Conservation (phyloP, 2,113 vertebrate genomes). For the Sorex fumeus region DNA sequence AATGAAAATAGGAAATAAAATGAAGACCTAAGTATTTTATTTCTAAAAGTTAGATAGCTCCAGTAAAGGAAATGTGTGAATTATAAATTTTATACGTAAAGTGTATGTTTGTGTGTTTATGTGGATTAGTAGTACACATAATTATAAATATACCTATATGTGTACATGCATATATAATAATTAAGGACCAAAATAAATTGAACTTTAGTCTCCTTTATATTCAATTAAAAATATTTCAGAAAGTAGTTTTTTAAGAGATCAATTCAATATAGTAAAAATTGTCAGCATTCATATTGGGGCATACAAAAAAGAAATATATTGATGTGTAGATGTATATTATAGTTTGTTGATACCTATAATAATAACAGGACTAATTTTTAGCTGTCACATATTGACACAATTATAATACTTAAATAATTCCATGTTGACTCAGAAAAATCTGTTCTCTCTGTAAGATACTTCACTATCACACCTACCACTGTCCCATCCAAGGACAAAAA, state of each 20-base stretch:
- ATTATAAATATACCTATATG: not conserved
- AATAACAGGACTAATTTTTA: not conserved
- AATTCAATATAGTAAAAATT: not conserved
- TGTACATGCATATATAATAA: not conserved
- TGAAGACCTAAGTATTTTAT: constrained; percentile 37
- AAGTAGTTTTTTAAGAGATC: constrained; percentile 14
- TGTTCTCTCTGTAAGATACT: not conserved
- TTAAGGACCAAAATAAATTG: too few relatives aligned
- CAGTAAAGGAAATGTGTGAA: not conserved
- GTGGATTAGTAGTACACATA: not conserved
- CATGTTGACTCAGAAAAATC: not conserved
- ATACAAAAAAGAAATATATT: not conserved
- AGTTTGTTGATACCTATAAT: not conserved
- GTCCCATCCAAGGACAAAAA: not conserved
- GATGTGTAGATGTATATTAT: not conserved
- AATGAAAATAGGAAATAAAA: constrained; percentile 54
- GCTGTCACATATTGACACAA: not conserved
- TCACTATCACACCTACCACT: not conserved
- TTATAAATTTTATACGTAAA: not conserved
- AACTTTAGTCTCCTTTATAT: too few relatives aligned
- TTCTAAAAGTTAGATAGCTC: constrained; percentile 21
- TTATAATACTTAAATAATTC: constrained; percentile 12
- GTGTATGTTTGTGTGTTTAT: not conserved
- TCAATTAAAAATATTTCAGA: not conserved
- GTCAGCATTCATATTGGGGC: not conserved